Evolutionary conservation across 2,113 vertebrate species (phyloP).

Genomic region (Serilophus lunatus): DNA sequence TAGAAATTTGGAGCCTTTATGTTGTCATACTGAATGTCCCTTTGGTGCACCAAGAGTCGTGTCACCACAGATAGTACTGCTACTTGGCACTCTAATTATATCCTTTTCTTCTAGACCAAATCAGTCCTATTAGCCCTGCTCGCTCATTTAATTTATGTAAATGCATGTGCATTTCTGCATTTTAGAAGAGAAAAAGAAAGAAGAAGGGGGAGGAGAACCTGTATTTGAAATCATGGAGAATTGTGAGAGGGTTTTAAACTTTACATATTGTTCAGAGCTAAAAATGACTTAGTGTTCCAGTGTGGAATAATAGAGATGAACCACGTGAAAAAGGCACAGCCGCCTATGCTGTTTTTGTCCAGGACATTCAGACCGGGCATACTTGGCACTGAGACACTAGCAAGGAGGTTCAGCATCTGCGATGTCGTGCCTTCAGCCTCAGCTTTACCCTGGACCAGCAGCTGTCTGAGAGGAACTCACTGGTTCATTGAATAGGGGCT

Average conservation of each 20-base stretch:
- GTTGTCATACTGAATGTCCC: neutral
- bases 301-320: neutral
- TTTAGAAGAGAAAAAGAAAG: neutral
- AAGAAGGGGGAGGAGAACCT: neutral
- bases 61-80: neutral
- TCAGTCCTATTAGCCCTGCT: neutral
- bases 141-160: neutral
- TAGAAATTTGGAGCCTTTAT: neutral
- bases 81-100: neutral
- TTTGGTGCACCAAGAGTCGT: neutral
- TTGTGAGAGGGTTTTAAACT: neutral
- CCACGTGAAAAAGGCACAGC: neutral
- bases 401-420: neutral
- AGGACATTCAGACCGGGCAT: neutral
- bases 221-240: neutral
- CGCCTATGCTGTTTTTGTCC: fast-evolving
- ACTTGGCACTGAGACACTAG: neutral
- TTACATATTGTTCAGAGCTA: neutral
- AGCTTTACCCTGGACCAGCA: neutral
- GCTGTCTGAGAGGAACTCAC: neutral
- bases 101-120: neutral
- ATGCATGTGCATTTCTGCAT: neutral
- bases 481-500: neutral
- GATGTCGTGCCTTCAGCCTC: fast-evolving
- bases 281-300: neutral